A percentile compares a stretch with the other conserved stretches of the same genome.
These are phyloP conservation scores for Podiceps cristatus DNA, from an alignment of 2,113 vertebrate species.

Conservation along the genomic window DNA sequence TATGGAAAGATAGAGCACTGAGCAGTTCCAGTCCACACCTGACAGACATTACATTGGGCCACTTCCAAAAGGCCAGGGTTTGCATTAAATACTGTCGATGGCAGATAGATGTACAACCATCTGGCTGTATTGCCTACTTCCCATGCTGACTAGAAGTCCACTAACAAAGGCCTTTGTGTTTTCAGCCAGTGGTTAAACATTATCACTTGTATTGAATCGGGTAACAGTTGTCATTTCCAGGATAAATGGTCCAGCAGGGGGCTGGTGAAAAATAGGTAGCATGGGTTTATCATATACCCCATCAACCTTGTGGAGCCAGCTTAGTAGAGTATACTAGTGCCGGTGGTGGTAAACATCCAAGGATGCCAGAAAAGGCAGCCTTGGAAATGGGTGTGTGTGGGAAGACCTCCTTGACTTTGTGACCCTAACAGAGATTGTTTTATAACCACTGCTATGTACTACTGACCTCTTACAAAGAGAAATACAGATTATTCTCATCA, in stretches of 20 bases:
- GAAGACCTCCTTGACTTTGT: background rate
- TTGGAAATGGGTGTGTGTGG: accelerated
- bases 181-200: background rate
- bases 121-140: background rate
- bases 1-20: background rate
- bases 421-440: background rate
- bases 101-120: background rate
- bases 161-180: background rate
- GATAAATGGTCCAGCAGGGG: background rate
- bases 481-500: background rate
- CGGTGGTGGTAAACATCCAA: background rate
- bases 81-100: background rate
- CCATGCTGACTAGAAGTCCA: background rate
- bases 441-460: background rate
- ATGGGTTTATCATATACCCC: background rate
- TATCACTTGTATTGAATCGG: background rate
- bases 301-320: background rate
- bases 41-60: background rate
- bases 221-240: background rate
- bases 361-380: background rate
- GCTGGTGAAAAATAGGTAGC: background rate
- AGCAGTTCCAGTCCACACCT: background rate
- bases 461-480: background rate
- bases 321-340: background rate
- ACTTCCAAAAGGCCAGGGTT: background rate